Percentiles rank a stretch among this genome's conserved stretches.
Conservation (phyloP, 1,140 invertebrate genomes). For the Aphis gossypii region DNA sequence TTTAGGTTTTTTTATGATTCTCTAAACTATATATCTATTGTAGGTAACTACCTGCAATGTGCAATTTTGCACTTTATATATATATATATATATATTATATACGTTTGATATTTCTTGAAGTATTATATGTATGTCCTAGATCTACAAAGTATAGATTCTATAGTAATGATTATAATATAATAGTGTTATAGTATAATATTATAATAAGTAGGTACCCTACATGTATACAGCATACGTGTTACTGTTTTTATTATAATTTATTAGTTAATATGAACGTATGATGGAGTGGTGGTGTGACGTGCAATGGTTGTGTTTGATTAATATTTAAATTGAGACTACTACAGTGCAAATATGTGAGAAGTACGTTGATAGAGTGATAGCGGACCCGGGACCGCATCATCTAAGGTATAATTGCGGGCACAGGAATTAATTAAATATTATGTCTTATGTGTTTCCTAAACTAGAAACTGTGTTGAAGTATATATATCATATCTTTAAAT, state of each 20-base stretch:
- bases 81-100: too few species aligned
- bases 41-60: neutral
- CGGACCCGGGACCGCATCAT: neutral
- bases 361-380: neutral
- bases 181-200: slow-evolving; percentile 19
- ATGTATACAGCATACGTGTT: neutral
- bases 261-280: neutral
- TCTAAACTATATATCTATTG: neutral
- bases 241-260: neutral
- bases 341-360: neutral
- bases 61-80: neutral
- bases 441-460: neutral
- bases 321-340: neutral
- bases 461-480: neutral
- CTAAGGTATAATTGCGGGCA: neutral
- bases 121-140: neutral
- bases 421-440: neutral
- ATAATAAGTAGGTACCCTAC: neutral
- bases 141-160: neutral
- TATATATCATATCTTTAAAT: neutral
- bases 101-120: neutral
- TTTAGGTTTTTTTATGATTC: neutral
- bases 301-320: neutral
- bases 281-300: neutral
- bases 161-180: neutral